Conservation (phyloP, 2,888 invertebrate species). For the Hydroisotoma schaefferi region DNA sequence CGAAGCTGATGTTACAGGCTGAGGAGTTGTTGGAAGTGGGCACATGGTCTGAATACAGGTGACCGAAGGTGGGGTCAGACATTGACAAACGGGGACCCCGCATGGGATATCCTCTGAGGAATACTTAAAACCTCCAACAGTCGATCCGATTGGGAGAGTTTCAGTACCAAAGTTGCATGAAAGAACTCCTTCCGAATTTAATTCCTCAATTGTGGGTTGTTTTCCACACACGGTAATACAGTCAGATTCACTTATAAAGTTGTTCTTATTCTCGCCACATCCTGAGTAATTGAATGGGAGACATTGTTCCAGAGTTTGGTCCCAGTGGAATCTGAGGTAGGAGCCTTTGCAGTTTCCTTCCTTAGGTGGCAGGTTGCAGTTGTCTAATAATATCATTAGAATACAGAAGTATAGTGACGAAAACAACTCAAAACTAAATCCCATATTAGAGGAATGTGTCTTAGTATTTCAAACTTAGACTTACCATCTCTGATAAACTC, state of each 20-base stretch:
- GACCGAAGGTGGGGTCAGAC: conserved; percentile 35
- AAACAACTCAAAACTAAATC: no score
- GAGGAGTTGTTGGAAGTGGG: conserved; percentile 27
- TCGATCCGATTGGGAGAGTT: conserved; percentile 30
- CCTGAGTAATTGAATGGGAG: conserved; percentile 36
- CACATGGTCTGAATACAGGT: conserved; percentile 34
- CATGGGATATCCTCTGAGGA: conserved; percentile 22
- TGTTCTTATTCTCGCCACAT: conserved; percentile 34
- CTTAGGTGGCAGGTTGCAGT: conserved; percentile 32
- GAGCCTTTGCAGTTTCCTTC: conserved; percentile 24
- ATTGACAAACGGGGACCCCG: conserved; percentile 35
- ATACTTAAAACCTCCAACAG: conserved; percentile 16
- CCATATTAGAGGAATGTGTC: no score
- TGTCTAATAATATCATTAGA: conserved; percentile 8
- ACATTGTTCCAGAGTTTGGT: conserved; percentile 20
- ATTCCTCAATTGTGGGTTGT: conserved; percentile 35
- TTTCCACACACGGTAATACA: conserved; percentile 30
- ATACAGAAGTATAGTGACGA: no score
- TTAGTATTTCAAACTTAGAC: no score
- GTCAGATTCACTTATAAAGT: conserved; percentile 33
- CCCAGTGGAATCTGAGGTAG: conserved; percentile 33
- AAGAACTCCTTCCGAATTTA: conserved; percentile 31
- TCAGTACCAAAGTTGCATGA: conserved; percentile 36
- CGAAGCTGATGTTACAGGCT: conserved; percentile 6
- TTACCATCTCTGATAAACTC: no score